Base-by-base conservation (phyloP, 2,113 vertebrate genomes). In the Poeciliopsis turrubarensis region DNA sequence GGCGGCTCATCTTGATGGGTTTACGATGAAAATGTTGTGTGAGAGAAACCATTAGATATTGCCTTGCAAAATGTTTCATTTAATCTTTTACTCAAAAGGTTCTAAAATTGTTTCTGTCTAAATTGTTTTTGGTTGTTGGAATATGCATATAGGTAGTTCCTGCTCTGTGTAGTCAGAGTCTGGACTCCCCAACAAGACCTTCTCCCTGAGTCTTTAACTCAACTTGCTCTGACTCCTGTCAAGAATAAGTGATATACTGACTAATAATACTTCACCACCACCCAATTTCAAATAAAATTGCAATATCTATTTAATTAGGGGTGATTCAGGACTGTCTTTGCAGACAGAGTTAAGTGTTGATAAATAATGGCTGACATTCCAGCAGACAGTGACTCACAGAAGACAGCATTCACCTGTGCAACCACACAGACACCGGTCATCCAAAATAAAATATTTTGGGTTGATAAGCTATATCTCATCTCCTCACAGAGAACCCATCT, bases 301-400 rank as follows among this genome's bases (percentile, higher is more conserved):
- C 22, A 57, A 7, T 57, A 57, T 57, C 25, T 10, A 3, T 57
- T n/a, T 57, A n/a, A 57, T 57, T 22, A 31, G 31, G 8, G 31
- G 8, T 39, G 32, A 32, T 26, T 66, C 10, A 54, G 14, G 0
- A 3, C 22, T 63, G 64, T 80, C 27, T 85, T 65, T 64, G 29
- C 41, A 82, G 76, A 86, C 60, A 65, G 5, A 76, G 77, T 69
- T 29, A 75, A 5, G 12, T n/a, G 13, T 29, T 30, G 62, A 73
- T 65, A 30, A 60, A 19, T 34, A 4, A 37, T 27, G 37, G 37
- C 37, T 31, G 27, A 63, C 37, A 14, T 32, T 31, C 4, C 5
- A 31, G 15, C 7, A 81, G 68, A 75, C 75, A 51, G 67, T 90
- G 87, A 89, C 32, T 89, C 81, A 87, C 11, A 37, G 12, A 44